Evolutionary conservation across 1,140 invertebrate genomes (phyloP), one percentile per base, ranked within the genome.

Genomic region (Eubasilissa regina): DNA sequence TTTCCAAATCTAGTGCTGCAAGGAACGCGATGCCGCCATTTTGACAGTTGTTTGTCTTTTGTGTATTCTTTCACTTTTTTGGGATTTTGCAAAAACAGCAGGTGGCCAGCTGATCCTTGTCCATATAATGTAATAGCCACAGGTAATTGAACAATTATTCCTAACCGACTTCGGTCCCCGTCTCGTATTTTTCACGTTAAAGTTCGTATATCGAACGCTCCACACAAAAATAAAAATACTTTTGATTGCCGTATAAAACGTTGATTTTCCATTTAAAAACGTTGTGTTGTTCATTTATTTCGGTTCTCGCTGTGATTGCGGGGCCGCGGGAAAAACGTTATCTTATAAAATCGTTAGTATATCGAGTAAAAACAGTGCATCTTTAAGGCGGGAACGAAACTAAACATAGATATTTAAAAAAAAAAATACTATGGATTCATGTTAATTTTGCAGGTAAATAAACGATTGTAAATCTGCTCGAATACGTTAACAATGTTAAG

Each of bases 1-100:
- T 12, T 66, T 7, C 17, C 60, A 11, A 64, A 44, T 15, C 17
- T n/a, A 17, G 35, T 9, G 11, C 51, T 17, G 66, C 25, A n/a
- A 72, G 66, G 77, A 78, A 78, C 64, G 77, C 77, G 77, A 70
- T 60, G 77, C 77, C 77, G 77, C 77, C 77, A 78, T 78, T 64
- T 78, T 78, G 77, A 78, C 77, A 78, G 77, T 78, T 78, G 77
- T 58, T 72, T 55, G 75, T 70, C 75, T 77, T 66, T 68, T 68
- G 60, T 77, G 62, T 77, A 66, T 68, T 55, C 75, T 62, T 53
- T 77, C 53, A 45, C 51, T 77, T 77, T 68, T 77, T 77, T 43
- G 15, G n/a, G 48, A 62, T 77, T 77, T 53, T 17, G 21, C 44
- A 13, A 44, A 77, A 77, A 21, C 19, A 55, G 21, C 45, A 68